Base-by-base conservation (phyloP, 2,113 vertebrate species). In the Lophura nycthemera region DNA sequence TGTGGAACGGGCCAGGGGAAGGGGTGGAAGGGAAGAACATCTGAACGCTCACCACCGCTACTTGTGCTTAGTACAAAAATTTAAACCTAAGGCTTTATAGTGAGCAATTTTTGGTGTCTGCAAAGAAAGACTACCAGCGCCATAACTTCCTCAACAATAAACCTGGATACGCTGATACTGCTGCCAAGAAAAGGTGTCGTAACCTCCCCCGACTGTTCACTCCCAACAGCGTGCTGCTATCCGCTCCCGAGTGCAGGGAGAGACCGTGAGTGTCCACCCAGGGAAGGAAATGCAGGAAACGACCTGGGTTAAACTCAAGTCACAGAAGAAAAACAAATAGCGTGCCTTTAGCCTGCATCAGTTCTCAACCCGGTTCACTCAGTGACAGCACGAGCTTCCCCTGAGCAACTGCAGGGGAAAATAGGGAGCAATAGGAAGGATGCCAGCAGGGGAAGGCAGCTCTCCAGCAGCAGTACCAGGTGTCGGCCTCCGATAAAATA, bases 91-190 rank as follows among this genome's bases (percentile, higher is more conserved):
- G 2, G 8, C 19, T 82, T 71, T 40, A 56, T 0, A 48, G 42
- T 8, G 1, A 3, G 38, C 47, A 64, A 10, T 4, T 8, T 16
- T 25, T 9, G 24, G 15, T 77, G 50, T 57, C 63, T 64, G 32
- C 52, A 88, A 73, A 67, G 75, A 34, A 74, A 29, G 71, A 65
- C 14, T 30, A 13, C 10, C 27, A 43, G 16, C 13, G 13, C 45
- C 50, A 57, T 0, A 21, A 50, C 21, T 63, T 32, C 56, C 13
- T 0, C 0, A 36, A 65, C 27, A 30, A 27, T 40, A 29, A 29
- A 34, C 2, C 50, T 38, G 9, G 0, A 66, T 3, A 57, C 67
- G 29, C 25, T 24, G 30, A 15, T 61, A 6, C 8, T 36, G 34
- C 24, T 84, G 29, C 32, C 24, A 48, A 13, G 25, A 0, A 0